Percentiles rank a stretch among this genome's conserved stretches.
These are phyloP conservation scores for Tetranychus piercei DNA, from an alignment of 2,888 invertebrate species.

Conservation along the genomic window DNA sequence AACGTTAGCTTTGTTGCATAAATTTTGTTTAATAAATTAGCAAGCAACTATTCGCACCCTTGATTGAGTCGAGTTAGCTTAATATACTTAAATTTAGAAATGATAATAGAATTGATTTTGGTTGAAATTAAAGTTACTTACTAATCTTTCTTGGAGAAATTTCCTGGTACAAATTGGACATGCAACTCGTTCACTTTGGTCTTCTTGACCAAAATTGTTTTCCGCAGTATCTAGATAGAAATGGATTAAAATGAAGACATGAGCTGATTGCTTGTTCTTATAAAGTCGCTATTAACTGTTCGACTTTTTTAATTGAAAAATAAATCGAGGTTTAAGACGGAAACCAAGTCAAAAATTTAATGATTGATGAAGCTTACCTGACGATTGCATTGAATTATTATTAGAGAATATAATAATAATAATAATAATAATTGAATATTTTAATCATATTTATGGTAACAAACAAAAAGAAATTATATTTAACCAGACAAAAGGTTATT, in stretches of 20 bases:
- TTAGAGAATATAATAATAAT: background rate
- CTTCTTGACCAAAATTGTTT: background rate
- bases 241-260: background rate
- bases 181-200: background rate
- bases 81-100: background rate
- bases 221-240: too few species aligned
- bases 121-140: background rate
- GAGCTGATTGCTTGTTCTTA: background rate
- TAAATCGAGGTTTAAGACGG: too few species aligned
- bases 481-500: too few species aligned
- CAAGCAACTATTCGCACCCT: background rate
- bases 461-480: too few species aligned
- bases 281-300: background rate
- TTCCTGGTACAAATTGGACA: constrained; percentile 1
- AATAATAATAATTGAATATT: background rate
- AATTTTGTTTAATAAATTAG: background rate
- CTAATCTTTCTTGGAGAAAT: constrained; percentile 5
- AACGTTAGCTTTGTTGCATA: too few species aligned
- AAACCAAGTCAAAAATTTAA: too few species aligned
- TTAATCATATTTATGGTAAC: too few species aligned
- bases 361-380: background rate
- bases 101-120: background rate
- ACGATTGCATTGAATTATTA: background rate
- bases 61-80: background rate
- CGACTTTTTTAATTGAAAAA: background rate